Evolutionary conservation across 1,140 invertebrate species (phyloP), one percentile per base, ranked within the genome.

Genomic region (Centruroides sculpturatus): DNA sequence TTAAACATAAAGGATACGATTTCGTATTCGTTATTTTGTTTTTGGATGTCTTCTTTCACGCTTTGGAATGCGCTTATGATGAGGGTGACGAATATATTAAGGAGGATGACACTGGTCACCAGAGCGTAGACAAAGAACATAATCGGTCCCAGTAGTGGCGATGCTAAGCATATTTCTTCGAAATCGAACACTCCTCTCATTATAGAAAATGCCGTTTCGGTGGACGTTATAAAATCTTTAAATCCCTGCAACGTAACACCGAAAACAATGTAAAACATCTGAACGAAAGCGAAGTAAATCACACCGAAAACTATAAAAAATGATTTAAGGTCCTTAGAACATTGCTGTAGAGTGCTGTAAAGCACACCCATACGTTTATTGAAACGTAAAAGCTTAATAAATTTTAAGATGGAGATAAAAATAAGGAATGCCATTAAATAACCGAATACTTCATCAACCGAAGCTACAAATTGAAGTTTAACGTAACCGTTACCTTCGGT

Each of bases 11-110:
- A 78, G 58, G 74, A 72, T 6, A 77, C 70, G 41, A 78, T 72
- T 60, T 78, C 76, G 62, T 76, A 77, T 34, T 78, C 76, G 61
- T 78, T 78, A 51, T 69, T 66, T 51, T 72, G 71, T 48, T 71
- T 66, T 10, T 63, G 66, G 13, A 73, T 64, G 51, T 72, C 69
- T 13, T 66, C 65, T 66, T 72, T 72, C 9, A 72, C 71, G 11
- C 67, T 63, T 62, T 73, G 67, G 69, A 81, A 81, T 0, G 77
- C 73, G 53, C 77, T 75, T 47, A 79, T 77, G 46, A 81, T 74
- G 60, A 81, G 79, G 1, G 78, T 79, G 12, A 81, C 69, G 67
- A 81, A 78, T 68, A 81, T 78, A 67, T 81, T 81, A 59, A 81
- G 71, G 23, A 81, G 70, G 53, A 81, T 73, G 60, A 80, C 79